These are phyloP conservation scores for Apotomis capreana DNA, from an alignment of 2,888 invertebrate genomes.

Conservation along the genomic window DNA sequence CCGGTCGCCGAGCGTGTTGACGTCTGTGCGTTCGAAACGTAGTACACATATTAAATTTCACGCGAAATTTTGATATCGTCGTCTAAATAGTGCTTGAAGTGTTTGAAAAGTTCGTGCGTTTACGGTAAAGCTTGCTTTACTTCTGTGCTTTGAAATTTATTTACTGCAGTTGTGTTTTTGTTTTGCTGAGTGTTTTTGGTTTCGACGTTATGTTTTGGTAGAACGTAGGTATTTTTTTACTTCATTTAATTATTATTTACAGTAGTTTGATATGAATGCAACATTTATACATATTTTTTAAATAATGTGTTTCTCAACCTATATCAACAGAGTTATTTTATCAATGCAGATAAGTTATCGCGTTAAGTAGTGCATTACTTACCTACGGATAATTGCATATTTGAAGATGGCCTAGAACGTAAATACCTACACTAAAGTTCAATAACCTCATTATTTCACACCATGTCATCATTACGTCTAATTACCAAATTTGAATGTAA, in stretches of 20 bases:
- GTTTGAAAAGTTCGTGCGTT: slow-evolving; percentile 69
- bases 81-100: slow-evolving; percentile 74
- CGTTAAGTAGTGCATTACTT: slow-evolving; percentile 32
- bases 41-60: slow-evolving; percentile 82
- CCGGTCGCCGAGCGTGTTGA: slow-evolving; percentile 64
- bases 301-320: slow-evolving; percentile 54
- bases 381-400: slow-evolving; percentile 39
- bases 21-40: slow-evolving; percentile 56
- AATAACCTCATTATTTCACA: slow-evolving; percentile 26
- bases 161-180: slow-evolving; percentile 72
- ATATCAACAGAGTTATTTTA: slow-evolving; percentile 78
- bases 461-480: slow-evolving; percentile 2
- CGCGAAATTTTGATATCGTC: slow-evolving; percentile 81
- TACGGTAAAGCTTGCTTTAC: slow-evolving; percentile 55
- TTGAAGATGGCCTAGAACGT: slow-evolving; percentile 28
- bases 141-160: slow-evolving; percentile 57
- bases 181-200: slow-evolving; percentile 67
- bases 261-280: slow-evolving; percentile 50
- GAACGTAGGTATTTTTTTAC: slow-evolving; percentile 64
- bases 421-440: slow-evolving; percentile 22
- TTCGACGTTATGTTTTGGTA: slow-evolving; percentile 65
- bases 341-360: slow-evolving; percentile 66
- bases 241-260: slow-evolving; percentile 43
- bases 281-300: slow-evolving; percentile 34
- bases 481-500: slow-evolving; percentile 20